Evolutionary conservation across 1,140 invertebrate species (phyloP).

Genomic region (Phymorhynchus buccinoides): DNA sequence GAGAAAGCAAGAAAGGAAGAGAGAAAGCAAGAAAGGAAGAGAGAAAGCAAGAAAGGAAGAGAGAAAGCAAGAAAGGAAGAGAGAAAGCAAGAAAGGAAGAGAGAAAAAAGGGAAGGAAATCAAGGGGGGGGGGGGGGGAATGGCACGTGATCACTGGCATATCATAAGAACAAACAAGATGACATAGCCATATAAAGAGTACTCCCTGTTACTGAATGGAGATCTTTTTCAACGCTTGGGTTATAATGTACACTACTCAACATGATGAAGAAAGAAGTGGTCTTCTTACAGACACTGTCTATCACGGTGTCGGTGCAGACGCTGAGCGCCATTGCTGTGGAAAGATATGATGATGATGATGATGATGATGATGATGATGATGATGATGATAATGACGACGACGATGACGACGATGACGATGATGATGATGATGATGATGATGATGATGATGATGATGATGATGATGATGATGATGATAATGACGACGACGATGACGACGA

Average conservation of each 20-base stretch:
- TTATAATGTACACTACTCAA: no score
- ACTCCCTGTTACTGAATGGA: no score
- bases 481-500: constrained; percentile 23
- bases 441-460: background rate
- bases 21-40: background rate
- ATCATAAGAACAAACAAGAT: no score
- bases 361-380: no score
- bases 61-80: background rate
- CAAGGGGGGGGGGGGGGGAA: no score
- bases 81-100: background rate
- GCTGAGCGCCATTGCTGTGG: constrained; percentile 89
- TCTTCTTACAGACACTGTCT: constrained; percentile 88
- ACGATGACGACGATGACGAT: background rate
- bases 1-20: background rate
- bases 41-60: background rate
- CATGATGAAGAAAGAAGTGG: background rate
- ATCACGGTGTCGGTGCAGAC: constrained; percentile 91
- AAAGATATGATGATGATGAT: no score
- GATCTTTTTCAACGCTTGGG: no score
- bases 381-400: no score
- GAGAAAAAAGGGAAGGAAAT: background rate
- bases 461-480: constrained; percentile 34
- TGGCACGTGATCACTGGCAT: no score
- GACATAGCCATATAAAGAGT: no score
- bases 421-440: background rate